Base-by-base conservation (phyloP, 2,888 invertebrate species). In the Agapostemon virescens region DNA sequence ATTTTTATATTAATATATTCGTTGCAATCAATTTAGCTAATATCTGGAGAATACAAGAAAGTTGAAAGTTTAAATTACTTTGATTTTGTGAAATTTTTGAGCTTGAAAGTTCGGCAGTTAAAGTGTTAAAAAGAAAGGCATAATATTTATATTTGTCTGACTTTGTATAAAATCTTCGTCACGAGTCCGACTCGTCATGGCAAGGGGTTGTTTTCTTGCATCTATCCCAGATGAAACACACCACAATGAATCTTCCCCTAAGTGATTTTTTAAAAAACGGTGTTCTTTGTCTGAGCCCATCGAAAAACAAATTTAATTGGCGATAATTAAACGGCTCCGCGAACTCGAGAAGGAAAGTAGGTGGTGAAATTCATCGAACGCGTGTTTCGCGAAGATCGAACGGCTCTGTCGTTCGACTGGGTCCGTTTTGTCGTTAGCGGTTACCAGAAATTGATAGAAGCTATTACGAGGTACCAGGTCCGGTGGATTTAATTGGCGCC, bases 401-500 rank as follows among this genome's bases (percentile, higher is more conserved):
- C 40, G 67, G n/a, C 15, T 45, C 52, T 26, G 33, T 33, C 64
- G 67, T 20, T 36, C 33, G 69, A 63, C 9, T 17, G 49, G 67
- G 68, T 36, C 70, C 58, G 81, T 85, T 84, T 81, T 82, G 84
- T 84, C 87, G 83, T 88, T 85, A 86, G 69, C 64, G 33, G 58
- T 55, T 55, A 30, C 63, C 68, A 81, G 82, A 85, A 89, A 84
- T 86, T 85, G 85, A 88, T 81, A 80, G 70, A 75, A 77, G 80
- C 72, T 63, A 69, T 79, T 83, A 78, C 13, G 64, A 52, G 52
- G 45, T 61, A 70, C 40, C 75, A 38, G 20, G 75, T 42, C 45
- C 30, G 67, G 69, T 5, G 82, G 82, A 83, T 90, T 90, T 89
- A 90, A 90, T 90, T 88, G 90, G 89, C 86, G 87, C 82, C 74